Conservation (phyloP, 2,113 vertebrate genomes). For the Cinclus mexicanus region DNA sequence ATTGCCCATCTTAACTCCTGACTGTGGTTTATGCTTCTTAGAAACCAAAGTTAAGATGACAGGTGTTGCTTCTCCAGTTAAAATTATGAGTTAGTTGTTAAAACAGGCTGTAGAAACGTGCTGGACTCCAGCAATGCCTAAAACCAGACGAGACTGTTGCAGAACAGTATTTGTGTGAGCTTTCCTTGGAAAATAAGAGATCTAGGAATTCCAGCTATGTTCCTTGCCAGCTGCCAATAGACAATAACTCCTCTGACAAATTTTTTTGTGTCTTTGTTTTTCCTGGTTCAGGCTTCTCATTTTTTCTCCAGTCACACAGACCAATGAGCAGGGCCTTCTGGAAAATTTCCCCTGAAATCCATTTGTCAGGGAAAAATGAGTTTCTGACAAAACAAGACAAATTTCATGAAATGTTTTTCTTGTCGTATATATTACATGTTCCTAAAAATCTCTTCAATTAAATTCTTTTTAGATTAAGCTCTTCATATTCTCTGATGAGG, state of each 20-base stretch:
- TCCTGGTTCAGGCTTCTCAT: neutral
- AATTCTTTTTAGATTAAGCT: neutral
- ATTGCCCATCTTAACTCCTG: neutral
- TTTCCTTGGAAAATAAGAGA: neutral
- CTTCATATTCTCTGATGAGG: neutral
- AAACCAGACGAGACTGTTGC: neutral
- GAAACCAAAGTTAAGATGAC: neutral
- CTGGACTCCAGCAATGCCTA: neutral
- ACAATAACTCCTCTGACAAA: neutral
- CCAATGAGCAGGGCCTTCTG: neutral
- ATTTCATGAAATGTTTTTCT: neutral
- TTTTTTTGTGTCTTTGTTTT: neutral
- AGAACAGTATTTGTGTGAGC: neutral
- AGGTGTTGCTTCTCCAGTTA: neutral
- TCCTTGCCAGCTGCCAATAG: neutral
- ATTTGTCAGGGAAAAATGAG: neutral
- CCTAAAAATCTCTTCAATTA: neutral
- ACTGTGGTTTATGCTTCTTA: neutral
- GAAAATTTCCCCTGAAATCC: neutral
- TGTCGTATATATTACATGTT: neutral
- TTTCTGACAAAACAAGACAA: conserved; percentile 6
- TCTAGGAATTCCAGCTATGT: neutral
- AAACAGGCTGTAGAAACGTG: neutral
- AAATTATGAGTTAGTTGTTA: neutral
- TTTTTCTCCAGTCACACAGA: neutral